These are phyloP conservation scores for Charanyca ferruginea DNA, from an alignment of 2,888 invertebrate species.

Conservation along the genomic window DNA sequence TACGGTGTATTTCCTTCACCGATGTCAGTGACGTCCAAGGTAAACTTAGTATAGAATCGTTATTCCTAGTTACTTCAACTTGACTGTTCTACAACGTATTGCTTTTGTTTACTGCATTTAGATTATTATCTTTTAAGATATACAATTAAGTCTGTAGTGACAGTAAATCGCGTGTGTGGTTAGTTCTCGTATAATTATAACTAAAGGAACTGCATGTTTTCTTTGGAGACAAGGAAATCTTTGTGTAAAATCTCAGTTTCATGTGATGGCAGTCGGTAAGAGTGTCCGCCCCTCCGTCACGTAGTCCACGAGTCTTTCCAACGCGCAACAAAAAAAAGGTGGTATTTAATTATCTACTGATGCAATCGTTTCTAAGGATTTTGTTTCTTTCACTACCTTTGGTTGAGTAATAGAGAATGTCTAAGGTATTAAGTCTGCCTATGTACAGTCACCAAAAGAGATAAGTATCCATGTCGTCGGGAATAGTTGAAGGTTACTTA, in stretches of 20 bases:
- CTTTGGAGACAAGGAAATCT: conserved; percentile 12
- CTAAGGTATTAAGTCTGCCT: too few species aligned
- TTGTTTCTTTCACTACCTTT: too few species aligned
- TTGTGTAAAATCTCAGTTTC: conserved; percentile 5
- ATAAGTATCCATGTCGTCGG: too few species aligned
- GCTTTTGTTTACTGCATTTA: neutral
- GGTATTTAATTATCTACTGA: neutral
- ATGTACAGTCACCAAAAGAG: too few species aligned
- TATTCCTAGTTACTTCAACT: neutral
- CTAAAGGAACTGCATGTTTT: conserved; percentile 3
- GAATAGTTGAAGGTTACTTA: too few species aligned
- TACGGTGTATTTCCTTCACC: too few species aligned
- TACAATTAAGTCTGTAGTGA: conserved; percentile 4
- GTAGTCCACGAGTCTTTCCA: too few species aligned
- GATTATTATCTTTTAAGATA: conserved; percentile 8
- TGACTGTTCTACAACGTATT: neutral
- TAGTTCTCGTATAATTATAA: conserved; percentile 27
- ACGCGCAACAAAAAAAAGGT: too few species aligned
- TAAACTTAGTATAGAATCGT: too few species aligned
- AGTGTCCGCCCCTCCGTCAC: too few species aligned
- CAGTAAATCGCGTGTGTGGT: conserved; percentile 16
- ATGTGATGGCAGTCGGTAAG: conserved; percentile 7
- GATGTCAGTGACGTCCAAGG: too few species aligned
- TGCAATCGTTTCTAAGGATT: conserved; percentile 23
- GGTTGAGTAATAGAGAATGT: too few species aligned